phyloP scores from a whole-genome alignment of 2,113 vertebrate genomes.

The Periophthalmus modestus region DNA sequence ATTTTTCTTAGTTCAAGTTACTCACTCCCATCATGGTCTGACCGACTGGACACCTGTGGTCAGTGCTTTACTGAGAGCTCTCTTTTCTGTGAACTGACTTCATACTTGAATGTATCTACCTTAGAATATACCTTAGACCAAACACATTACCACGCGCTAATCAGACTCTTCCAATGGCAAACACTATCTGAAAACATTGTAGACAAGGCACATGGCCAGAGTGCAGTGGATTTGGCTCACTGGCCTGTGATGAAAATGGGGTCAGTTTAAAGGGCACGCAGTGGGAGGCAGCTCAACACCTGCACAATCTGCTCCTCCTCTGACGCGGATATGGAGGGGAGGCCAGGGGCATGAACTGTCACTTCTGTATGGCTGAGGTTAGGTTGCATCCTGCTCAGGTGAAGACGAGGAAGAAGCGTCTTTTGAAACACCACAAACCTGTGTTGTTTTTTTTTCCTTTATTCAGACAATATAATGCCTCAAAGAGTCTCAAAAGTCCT shows the following conservation, averaged over 20 bases:
- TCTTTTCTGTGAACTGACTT: background rate
- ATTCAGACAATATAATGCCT: background rate
- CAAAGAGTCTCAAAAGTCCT: background rate
- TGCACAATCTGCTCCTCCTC: constrained; percentile 42
- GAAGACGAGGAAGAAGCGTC: background rate
- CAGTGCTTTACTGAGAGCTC: background rate
- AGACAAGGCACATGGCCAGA: constrained; percentile 65
- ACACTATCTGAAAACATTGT: background rate
- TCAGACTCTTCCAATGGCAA: background rate
- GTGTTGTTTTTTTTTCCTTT: background rate
- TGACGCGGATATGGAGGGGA: constrained; percentile 30
- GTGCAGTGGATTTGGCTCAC: constrained; percentile 64
- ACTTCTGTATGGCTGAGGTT: constrained; percentile 31
- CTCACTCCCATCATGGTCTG: too few relatives aligned
- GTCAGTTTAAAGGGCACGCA: constrained; percentile 62
- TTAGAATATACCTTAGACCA: background rate
- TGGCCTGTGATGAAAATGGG: constrained; percentile 71
- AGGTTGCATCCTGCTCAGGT: constrained; percentile 35
- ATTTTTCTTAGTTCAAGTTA: too few relatives aligned
- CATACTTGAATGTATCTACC: background rate
- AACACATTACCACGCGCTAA: background rate
- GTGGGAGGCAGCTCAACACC: constrained; percentile 53
- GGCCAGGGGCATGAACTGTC: constrained; percentile 37
- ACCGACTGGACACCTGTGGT: too few relatives aligned
- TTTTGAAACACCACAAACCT: constrained; percentile 9